These are phyloP conservation scores for Rhagium mordax DNA, from an alignment of 2,888 invertebrate genomes.

Conservation along the genomic window DNA sequence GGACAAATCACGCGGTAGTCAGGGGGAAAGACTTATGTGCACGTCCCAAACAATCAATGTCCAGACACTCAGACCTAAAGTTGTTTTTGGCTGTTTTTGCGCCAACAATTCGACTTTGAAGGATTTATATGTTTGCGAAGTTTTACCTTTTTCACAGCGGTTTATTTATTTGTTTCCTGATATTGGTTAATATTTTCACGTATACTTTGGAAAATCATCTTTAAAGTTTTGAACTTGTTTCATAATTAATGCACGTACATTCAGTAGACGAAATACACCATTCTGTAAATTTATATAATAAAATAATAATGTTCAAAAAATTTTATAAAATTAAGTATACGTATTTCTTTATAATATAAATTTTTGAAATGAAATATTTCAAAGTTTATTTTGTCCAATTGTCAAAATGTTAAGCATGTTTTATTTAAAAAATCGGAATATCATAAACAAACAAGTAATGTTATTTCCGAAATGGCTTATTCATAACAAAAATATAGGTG, in stretches of 20 bases:
- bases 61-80: conserved; percentile 58
- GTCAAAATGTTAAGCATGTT: too few species aligned
- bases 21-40: conserved; percentile 68
- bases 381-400: too few species aligned
- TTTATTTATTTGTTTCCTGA: neutral
- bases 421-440: too few species aligned
- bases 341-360: too few species aligned
- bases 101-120: conserved; percentile 61
- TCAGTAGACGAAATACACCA: neutral
- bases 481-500: too few species aligned
- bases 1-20: conserved; percentile 68
- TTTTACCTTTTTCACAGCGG: conserved; percentile 9
- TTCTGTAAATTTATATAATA: too few species aligned
- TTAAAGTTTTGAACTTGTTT: neutral
- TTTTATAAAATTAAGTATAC: too few species aligned
- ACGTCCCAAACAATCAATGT: conserved; percentile 69
- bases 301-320: too few species aligned
- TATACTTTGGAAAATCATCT: neutral
- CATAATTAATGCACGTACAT: neutral
- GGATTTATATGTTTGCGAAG: conserved; percentile 65
- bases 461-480: too few species aligned
- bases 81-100: conserved; percentile 61
- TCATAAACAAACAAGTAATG: too few species aligned
- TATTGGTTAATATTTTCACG: neutral
- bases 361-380: too few species aligned